These are phyloP conservation scores for Orthosia incerta DNA, from an alignment of 2,888 invertebrate species.

Conservation along the genomic window DNA sequence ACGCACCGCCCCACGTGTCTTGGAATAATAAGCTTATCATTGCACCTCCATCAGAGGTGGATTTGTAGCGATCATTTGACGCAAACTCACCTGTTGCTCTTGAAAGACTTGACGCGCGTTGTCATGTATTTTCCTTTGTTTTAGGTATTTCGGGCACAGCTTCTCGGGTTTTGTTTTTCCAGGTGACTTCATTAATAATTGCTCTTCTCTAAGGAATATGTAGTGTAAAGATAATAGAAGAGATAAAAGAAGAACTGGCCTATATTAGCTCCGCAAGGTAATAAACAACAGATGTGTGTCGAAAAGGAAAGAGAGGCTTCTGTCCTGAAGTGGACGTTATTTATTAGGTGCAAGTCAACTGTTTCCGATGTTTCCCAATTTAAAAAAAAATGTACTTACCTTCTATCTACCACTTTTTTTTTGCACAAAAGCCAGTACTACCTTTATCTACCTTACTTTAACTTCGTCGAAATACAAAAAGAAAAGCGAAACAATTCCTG, in stretches of 20 bases:
- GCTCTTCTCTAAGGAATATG: too few species aligned
- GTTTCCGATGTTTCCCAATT: not conserved
- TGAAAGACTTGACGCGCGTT: conserved; percentile 1
- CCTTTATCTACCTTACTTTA: not conserved
- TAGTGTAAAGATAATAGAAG: too few species aligned
- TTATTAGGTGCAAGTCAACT: not conserved
- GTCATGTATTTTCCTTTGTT: not conserved
- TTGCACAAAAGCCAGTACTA: not conserved
- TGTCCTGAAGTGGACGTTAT: not conserved
- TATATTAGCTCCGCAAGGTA: too few species aligned
- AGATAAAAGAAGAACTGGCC: too few species aligned
- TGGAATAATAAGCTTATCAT: conserved; percentile 54
- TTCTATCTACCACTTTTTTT: not conserved
- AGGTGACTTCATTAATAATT: not conserved
- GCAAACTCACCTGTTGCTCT: conserved; percentile 36
- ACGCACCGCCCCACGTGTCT: conserved; percentile 59
- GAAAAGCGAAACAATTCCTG: conserved; percentile 24
- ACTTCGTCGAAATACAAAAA: conserved; percentile 21
- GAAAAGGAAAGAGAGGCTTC: not conserved
- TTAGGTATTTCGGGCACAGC: not conserved
- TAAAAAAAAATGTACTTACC: not conserved
- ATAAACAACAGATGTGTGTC: too few species aligned
- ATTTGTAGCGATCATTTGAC: conserved; percentile 31
- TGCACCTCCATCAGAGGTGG: conserved; percentile 29
- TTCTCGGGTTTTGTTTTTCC: not conserved